Conservation (phyloP, 1,140 invertebrate species). For the Lycorma delicatula region DNA sequence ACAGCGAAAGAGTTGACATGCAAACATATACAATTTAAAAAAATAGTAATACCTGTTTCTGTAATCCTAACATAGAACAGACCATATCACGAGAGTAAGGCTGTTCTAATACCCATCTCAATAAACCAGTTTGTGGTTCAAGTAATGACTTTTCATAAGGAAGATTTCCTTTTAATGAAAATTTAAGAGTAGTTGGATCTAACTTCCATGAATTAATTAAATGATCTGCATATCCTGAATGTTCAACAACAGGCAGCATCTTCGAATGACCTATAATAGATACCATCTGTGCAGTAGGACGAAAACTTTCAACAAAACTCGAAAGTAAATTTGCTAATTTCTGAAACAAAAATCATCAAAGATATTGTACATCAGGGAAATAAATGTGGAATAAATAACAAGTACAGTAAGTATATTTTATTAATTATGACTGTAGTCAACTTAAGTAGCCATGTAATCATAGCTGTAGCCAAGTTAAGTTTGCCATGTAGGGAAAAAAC, state of each 20-base stretch:
- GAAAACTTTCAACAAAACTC: slow-evolving; percentile 85
- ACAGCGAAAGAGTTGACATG: too few relatives aligned
- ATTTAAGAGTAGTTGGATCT: slow-evolving; percentile 77
- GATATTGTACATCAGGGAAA: too few relatives aligned
- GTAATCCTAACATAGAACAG: slow-evolving; percentile 85
- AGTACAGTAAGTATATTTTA: too few relatives aligned
- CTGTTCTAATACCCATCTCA: slow-evolving; percentile 88
- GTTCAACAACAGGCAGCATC: slow-evolving; percentile 89
- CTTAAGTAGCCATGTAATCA: too few relatives aligned
- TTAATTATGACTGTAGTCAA: too few relatives aligned
- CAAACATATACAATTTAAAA: too few relatives aligned
- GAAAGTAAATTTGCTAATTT: slow-evolving; percentile 76
- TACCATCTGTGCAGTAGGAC: slow-evolving; percentile 88
- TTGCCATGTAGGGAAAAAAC: too few relatives aligned
- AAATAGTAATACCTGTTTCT: slow-evolving; percentile 83
- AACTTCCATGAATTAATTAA: slow-evolving; percentile 87
- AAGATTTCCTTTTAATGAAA: slow-evolving; percentile 81
- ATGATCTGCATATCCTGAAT: slow-evolving; percentile 80
- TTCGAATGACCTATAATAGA: slow-evolving; percentile 82
- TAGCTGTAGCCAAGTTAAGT: too few relatives aligned
- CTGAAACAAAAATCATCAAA: slow-evolving; percentile 46
- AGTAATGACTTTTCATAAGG: slow-evolving; percentile 86
- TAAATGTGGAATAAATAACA: too few relatives aligned
- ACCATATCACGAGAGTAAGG: slow-evolving; percentile 95
- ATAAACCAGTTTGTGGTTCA: slow-evolving; percentile 77